Evolutionary conservation across 1,140 invertebrate species (phyloP).

Genomic region (Hyles euphorbiae): DNA sequence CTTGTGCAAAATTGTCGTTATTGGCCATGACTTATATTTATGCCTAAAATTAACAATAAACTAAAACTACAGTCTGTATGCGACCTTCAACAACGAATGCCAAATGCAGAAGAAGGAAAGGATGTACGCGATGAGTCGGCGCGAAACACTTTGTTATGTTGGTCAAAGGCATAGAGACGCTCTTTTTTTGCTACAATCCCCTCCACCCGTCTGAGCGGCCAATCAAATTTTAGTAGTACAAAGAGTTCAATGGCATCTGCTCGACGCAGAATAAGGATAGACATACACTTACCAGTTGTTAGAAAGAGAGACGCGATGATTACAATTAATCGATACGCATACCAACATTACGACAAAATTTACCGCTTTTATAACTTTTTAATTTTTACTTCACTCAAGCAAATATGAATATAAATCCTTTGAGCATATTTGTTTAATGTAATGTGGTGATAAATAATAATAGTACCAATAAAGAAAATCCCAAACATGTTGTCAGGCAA

Average conservation of each 20-base stretch:
- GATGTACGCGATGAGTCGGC: constrained; percentile 63
- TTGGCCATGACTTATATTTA: constrained; percentile 68
- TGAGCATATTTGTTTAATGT: too few relatives aligned
- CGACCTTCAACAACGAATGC: constrained; percentile 71
- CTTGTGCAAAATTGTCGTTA: constrained; percentile 83
- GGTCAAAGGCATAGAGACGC: constrained; percentile 48
- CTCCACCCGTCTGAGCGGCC: constrained; percentile 39
- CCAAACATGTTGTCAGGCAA: too few relatives aligned
- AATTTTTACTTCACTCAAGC: too few relatives aligned
- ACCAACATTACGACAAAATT: constrained; percentile 42
- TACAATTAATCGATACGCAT: constrained; percentile 47
- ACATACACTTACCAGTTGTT: constrained; percentile 7
- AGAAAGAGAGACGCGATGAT: constrained; percentile 23
- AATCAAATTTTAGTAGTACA: constrained; percentile 34
- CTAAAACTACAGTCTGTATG: constrained; percentile 66
- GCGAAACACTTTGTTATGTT: constrained; percentile 58
- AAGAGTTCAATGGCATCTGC: constrained; percentile 58
- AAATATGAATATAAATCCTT: too few relatives aligned
- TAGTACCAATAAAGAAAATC: too few relatives aligned
- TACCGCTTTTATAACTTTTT: constrained; percentile 29
- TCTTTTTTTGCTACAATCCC: constrained; percentile 47
- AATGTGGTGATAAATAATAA: too few relatives aligned
- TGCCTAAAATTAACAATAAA: constrained; percentile 64
- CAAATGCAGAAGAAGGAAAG: constrained; percentile 70
- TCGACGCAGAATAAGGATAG: constrained; percentile 32